Base-by-base conservation (phyloP, 2,797 vertebrate genomes). In the Neomorphus geoffroyi region DNA sequence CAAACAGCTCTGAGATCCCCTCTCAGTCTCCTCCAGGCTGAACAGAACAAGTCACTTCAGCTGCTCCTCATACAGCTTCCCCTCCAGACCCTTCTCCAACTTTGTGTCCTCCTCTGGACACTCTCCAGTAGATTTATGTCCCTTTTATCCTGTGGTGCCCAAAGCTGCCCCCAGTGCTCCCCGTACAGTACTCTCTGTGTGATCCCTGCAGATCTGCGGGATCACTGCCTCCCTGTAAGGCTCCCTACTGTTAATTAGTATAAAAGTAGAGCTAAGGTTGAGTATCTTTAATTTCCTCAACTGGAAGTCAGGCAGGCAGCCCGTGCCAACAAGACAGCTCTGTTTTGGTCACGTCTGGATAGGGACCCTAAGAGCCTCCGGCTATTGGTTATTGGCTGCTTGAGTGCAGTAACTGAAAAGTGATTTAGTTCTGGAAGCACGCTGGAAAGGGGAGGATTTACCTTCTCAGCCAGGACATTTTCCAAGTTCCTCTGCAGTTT, bases 401-500 rank as follows among this genome's bases (percentile, higher is more conserved):
- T 0, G 0, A 70, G 32, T 1, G 12, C 0, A 57, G 33, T 4
- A 39, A 74, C 19, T 7, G 10, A 1, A 27, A 48, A 86, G 5
- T 15, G 1, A 46, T 37, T 86, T n/a, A 27, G 77, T 46, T 57
- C 71, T 32, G 84, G 54, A n/a, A 3, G 0, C 33, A 12, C 7
- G 9, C 4, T 1, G 13, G 21, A 30, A 84, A 69, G 14, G 53
- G n/a, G 66, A 85, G 61, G 53, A 69, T 86, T 95, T 94, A 99
- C 99, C 98, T 99, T 99, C 94, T 99, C 99, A 88, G 98, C 98
- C 84, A 99, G 97, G 74, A 99, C 89, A 0, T 97, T 99, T 71
- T 99, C 99, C 97, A 99, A 94, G 97, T 97, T 98, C 45, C 94
- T 98, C 97, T 99, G 99, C 41, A 99, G 98, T 97, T 99, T 99